Evolutionary conservation across 2,797 vertebrate genomes (phyloP), one percentile per base, ranked within the genome.

Genomic region (Phataginus tricuspis): DNA sequence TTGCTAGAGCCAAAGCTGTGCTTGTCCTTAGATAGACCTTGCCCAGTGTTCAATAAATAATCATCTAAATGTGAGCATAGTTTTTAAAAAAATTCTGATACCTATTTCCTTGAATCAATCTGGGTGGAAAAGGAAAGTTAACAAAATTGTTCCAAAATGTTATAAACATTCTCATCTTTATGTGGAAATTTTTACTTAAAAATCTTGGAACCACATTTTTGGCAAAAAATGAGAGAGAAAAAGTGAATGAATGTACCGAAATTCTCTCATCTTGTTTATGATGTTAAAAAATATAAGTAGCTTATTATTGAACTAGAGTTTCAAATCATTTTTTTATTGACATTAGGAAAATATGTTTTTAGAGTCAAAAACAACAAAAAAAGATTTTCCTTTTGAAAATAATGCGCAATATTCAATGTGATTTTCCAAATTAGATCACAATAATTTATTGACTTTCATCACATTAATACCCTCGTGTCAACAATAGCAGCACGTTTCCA

Each of bases 131-230:
- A 95, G n/a, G 18, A 94, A 96, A 91, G 23, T 79, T 77, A 95
- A 83, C 23, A 84, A 96, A 96, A 96, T 88, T 94, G 39, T 92
- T 96, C 77, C 95, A 96, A 51, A 69, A 63, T 97, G 94, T 85
- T 97, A 90, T 59, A 82, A 95, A 96, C 64, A 89, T 23, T 94
- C 51, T 90, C 13, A 34, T 80, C 78, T 97, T 86, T 42, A 85
- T 74, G 68, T 94, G 66, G 92, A 90, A 90, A 93, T 90, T 87
- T 59, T 80, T 82, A 74, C 90, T 93, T 53, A 59, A 94, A 96
- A 95, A 51, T 1, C 16, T 23, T 69, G 34, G 37, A 94, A 37
- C 19, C 84, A 61, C 34, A 69, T 86, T 94, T 94, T 89, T 42
- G 9, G 66, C 59, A 53, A 31, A 51, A 61, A 82, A 71, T 27